phyloP scores from a whole-genome alignment of 2,113 vertebrate genomes.

The Mola mola region DNA sequence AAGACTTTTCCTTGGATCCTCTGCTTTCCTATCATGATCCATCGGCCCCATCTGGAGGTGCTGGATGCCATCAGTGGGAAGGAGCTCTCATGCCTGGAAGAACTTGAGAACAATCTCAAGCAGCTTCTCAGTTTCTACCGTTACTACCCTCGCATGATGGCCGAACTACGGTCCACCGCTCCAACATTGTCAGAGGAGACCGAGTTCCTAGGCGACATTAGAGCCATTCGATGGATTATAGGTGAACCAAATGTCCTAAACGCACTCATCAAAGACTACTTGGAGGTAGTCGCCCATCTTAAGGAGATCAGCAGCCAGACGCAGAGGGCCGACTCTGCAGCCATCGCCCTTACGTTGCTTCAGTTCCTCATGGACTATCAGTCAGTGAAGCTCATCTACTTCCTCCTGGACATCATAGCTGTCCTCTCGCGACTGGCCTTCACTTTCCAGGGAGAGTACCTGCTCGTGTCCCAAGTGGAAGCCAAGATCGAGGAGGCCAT shows the following conservation, averaged over 20 bases:
- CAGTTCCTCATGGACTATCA: slow-evolving; percentile 98
- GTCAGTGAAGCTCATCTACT: slow-evolving; percentile 95
- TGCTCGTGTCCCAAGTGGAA: slow-evolving; percentile 91
- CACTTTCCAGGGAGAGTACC: slow-evolving; percentile 91
- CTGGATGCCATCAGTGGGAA: slow-evolving; percentile 94
- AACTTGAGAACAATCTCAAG: slow-evolving; percentile 95
- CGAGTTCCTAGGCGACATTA: slow-evolving; percentile 93
- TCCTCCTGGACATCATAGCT: slow-evolving; percentile 92
- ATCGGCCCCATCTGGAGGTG: slow-evolving; percentile 93
- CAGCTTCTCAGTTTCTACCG: slow-evolving; percentile 96
- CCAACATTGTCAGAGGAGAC: slow-evolving; percentile 93
- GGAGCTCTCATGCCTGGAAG: slow-evolving; percentile 93
- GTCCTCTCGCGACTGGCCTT: slow-evolving; percentile 93
- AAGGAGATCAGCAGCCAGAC: slow-evolving; percentile 94
- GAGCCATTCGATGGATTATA: slow-evolving; percentile 93
- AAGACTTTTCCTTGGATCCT: slow-evolving; percentile 94
- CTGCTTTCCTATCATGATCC: slow-evolving; percentile 93
- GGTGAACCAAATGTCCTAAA: slow-evolving; percentile 96
- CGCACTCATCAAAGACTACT: slow-evolving; percentile 95
- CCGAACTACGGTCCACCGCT: slow-evolving; percentile 88
- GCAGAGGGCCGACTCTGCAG: slow-evolving; percentile 90
- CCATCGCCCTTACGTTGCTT: slow-evolving; percentile 92
- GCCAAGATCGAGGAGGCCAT: slow-evolving; percentile 93
- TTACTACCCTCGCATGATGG: slow-evolving; percentile 93
- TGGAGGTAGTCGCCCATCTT: slow-evolving; percentile 93